Evolutionary conservation across 2,797 vertebrate species (phyloP).

Genomic region (Podarcis lilfordi): DNA sequence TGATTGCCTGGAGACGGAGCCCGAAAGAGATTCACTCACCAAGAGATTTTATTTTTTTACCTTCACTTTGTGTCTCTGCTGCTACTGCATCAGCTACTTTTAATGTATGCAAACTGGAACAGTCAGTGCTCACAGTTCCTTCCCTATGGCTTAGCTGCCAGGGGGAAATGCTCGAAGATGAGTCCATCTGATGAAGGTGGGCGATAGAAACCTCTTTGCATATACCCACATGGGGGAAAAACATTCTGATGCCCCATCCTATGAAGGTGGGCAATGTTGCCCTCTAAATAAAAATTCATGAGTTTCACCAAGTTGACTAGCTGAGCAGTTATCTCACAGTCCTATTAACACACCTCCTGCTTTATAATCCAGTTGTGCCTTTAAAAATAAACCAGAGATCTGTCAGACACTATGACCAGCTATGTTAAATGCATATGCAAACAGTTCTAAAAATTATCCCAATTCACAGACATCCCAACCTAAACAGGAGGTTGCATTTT

Average conservation of each 20-base stretch:
- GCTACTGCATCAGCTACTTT: background rate
- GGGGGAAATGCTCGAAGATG: background rate
- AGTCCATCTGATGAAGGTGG: background rate
- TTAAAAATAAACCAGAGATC: background rate
- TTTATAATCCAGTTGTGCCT: background rate
- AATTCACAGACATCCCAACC: background rate
- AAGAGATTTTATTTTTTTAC: background rate
- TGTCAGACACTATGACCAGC: background rate
- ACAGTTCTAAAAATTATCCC: background rate
- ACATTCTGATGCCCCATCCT: background rate
- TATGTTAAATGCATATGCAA: background rate
- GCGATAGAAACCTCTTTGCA: background rate
- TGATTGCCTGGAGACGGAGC: conserved; percentile 3
- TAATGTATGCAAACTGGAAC: conserved; percentile 10
- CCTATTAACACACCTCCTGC: background rate
- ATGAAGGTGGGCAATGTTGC: background rate
- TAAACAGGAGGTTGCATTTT: background rate
- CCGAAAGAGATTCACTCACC: background rate
- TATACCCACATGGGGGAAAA: background rate
- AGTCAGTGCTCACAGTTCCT: background rate
- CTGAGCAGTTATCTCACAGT: background rate
- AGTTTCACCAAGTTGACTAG: background rate
- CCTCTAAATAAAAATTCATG: background rate
- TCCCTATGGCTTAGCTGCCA: conserved; percentile 12
- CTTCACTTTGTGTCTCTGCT: conserved; percentile 9